Conservation (phyloP, 1,140 invertebrate genomes). For the Drosophila varians region DNA sequence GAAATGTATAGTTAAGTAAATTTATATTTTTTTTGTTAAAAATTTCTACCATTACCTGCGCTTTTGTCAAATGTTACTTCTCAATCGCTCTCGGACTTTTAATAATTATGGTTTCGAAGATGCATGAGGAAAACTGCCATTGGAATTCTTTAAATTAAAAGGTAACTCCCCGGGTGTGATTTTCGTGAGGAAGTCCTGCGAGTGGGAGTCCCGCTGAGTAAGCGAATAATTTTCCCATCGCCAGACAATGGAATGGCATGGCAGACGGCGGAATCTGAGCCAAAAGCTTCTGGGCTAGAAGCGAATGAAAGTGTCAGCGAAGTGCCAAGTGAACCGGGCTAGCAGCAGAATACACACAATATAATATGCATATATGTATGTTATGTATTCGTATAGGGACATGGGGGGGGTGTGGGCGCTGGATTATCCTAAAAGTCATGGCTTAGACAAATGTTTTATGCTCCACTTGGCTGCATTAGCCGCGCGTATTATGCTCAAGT, state of each 20-base stretch:
- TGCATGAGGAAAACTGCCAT: constrained; percentile 4
- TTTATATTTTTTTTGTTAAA: too few species aligned
- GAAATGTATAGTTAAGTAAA: too few species aligned
- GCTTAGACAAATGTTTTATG: constrained; percentile 67
- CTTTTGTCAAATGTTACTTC: too few species aligned
- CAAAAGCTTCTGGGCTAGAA: constrained; percentile 4
- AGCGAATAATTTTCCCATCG: constrained; percentile 35
- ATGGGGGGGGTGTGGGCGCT: constrained; percentile 19
- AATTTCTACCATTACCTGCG: too few species aligned
- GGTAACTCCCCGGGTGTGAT: not conserved
- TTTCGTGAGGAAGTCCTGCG: constrained; percentile 2
- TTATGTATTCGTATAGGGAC: not conserved
- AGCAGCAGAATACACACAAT: constrained; percentile 19
- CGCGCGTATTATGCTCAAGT: constrained; percentile 45
- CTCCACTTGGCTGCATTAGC: constrained; percentile 62
- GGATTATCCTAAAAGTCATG: constrained; percentile 58
- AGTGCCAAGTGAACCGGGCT: constrained; percentile 15
- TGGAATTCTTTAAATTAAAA: constrained; percentile 35
- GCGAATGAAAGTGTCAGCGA: constrained; percentile 59
- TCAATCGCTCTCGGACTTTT: not conserved
- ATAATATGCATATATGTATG: constrained; percentile 3
- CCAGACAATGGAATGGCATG: constrained; percentile 39
- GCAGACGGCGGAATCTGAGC: constrained; percentile 11
- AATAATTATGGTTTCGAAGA: constrained; percentile 24
- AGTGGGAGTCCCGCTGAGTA: constrained; percentile 23